Evolutionary conservation across 2,797 vertebrate genomes (phyloP).

Genomic region (Miichthys miiuy): DNA sequence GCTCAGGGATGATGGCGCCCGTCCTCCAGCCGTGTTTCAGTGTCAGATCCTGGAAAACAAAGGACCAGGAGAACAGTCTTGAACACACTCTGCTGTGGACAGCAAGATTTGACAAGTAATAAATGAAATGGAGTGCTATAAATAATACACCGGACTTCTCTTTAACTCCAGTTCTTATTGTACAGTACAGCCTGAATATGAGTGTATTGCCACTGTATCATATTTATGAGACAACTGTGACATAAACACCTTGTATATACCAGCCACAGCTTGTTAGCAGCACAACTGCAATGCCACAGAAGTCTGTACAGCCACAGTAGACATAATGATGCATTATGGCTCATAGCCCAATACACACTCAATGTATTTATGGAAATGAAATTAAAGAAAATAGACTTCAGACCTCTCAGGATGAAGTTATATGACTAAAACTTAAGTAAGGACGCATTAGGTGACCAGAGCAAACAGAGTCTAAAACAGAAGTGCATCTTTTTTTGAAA

Average conservation of each 20-base stretch:
- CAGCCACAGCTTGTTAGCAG: too few species aligned
- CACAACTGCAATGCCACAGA: not conserved
- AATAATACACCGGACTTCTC: not conserved
- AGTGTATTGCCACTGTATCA: not conserved
- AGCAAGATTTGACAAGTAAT: not conserved
- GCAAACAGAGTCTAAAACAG: not conserved
- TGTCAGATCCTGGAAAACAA: slow-evolving; percentile 91
- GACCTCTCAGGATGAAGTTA: not conserved
- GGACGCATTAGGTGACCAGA: not conserved
- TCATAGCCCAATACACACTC: not conserved
- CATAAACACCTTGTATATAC: not conserved
- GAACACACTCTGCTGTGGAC: not conserved
- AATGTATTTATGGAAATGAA: slow-evolving; percentile 13
- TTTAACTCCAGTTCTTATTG: not conserved
- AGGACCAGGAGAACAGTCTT: not conserved
- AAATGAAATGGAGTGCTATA: slow-evolving; percentile 1
- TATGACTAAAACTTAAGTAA: not conserved
- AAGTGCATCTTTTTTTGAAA: slow-evolving; percentile 11
- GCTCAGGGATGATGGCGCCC: slow-evolving; percentile 97
- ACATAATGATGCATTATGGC: not conserved
- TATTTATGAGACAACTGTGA: not conserved
- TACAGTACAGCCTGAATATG: not conserved
- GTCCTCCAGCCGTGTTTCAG: slow-evolving; percentile 99
- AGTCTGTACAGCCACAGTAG: not conserved
- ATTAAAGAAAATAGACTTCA: slow-evolving; percentile 4